phyloP scores from a whole-genome alignment of 2,888 invertebrate species.

The Euplagia quadripunctaria region DNA sequence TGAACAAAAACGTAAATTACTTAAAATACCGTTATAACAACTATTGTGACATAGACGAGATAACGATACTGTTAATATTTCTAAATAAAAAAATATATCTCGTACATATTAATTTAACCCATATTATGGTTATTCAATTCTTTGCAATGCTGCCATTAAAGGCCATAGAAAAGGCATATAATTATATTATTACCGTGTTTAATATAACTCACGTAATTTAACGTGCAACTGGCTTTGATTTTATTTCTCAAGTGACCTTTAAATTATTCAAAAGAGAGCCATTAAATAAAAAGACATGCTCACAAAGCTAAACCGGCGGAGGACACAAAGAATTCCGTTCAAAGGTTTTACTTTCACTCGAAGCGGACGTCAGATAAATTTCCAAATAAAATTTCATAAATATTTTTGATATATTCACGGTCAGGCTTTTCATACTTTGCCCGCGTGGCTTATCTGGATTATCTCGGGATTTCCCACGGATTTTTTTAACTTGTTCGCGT shows the following conservation, averaged over 20 bases:
- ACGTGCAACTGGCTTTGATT: conserved; percentile 37
- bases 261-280: conserved; percentile 54
- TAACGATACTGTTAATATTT: too few relatives aligned
- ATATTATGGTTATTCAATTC: too few relatives aligned
- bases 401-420: conserved; percentile 85
- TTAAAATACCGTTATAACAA: too few relatives aligned
- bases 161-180: conserved; percentile 12
- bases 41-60: too few relatives aligned
- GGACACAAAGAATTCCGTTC: conserved; percentile 58
- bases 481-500: conserved; percentile 81
- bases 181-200: conserved; percentile 15
- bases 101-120: too few relatives aligned
- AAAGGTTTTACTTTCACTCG: conserved; percentile 59
- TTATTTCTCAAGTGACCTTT: conserved; percentile 47
- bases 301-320: conserved; percentile 48
- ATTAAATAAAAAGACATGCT: conserved; percentile 46
- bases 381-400: conserved; percentile 80
- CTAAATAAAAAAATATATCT: too few relatives aligned
- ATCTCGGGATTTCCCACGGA: conserved; percentile 76
- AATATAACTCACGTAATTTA: conserved; percentile 23
- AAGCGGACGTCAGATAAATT: conserved; percentile 68
- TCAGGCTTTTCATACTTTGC: conserved; percentile 82
- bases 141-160: not conserved
- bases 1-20: too few relatives aligned
- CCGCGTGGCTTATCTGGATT: conserved; percentile 85